A percentile compares a stretch with the other conserved stretches of the same genome.
Conservation (phyloP, 2,113 vertebrate genomes). For the Bubo blakistoni region DNA sequence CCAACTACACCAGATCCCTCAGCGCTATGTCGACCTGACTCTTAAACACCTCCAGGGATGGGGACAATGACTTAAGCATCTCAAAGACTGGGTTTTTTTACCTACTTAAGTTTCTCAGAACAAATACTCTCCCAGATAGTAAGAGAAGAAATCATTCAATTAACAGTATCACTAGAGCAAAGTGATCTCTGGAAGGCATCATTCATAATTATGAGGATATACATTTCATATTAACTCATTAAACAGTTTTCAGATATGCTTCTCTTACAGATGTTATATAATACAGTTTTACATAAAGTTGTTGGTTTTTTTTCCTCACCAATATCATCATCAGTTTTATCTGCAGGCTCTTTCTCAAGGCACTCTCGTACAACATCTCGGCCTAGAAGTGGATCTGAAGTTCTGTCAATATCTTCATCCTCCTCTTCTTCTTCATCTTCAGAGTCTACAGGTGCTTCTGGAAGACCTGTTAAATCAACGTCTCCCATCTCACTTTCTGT, state of each 20-base stretch:
- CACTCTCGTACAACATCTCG: conserved; percentile 94
- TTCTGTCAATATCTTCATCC: conserved; percentile 93
- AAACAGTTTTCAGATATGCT: not conserved
- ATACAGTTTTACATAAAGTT: not conserved
- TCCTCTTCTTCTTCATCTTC: conserved; percentile 98
- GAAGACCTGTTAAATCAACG: conserved; percentile 93
- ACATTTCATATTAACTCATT: not conserved
- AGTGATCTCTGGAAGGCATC: not conserved
- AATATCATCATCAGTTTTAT: conserved; percentile 94
- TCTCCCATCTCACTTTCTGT: conserved; percentile 96
- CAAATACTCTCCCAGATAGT: not conserved
- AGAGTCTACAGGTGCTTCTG: conserved; percentile 93
- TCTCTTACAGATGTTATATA: not conserved
- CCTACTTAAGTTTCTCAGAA: not conserved
- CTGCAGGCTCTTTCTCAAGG: conserved; percentile 93
- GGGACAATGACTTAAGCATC: not conserved
- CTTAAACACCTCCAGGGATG: too few species aligned
- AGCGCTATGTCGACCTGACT: too few species aligned
- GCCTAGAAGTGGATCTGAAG: conserved; percentile 85
- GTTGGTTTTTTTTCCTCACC: conserved; percentile 72
- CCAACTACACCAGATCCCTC: too few species aligned
- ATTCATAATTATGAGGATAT: not conserved
- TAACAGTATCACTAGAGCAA: not conserved
- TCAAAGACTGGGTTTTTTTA: not conserved
- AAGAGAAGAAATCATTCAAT: not conserved